Percentiles rank a stretch among this genome's conserved stretches.
Evolutionary conservation across 1,140 invertebrate species (phyloP).

Genomic region (Vanessa atalanta): DNA sequence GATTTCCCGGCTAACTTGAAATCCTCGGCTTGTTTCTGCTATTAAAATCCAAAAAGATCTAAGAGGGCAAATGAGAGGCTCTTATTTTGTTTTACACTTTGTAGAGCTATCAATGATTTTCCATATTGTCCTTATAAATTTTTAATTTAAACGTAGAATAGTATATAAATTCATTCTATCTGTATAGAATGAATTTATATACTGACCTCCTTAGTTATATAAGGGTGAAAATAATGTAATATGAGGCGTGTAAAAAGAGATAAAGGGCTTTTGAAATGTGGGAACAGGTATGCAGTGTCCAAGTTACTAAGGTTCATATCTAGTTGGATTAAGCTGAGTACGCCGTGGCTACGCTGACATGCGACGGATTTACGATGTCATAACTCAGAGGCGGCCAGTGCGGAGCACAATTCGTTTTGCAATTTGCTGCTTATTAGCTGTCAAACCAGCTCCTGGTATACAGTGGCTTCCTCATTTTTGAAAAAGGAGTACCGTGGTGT

Average conservation of each 20-base stretch:
- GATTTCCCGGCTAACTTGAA: no score
- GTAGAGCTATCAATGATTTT: no score
- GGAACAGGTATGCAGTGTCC: not conserved
- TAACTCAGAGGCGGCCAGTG: slow-evolving; percentile 39
- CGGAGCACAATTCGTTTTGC: slow-evolving; percentile 20
- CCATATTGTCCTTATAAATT: no score
- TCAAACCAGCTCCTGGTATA: slow-evolving; percentile 3
- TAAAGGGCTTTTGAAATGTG: slow-evolving; percentile 4
- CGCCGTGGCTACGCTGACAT: slow-evolving; percentile 34
- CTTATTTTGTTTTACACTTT: no score
- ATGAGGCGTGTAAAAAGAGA: not conserved
- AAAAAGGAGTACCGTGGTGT: not conserved
- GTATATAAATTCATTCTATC: no score
- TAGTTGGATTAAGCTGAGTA: slow-evolving; percentile 38
- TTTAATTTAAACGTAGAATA: no score
- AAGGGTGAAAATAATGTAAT: not conserved
- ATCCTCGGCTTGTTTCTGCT: no score
- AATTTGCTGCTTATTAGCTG: slow-evolving; percentile 32
- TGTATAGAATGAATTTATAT: no score
- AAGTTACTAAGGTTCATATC: slow-evolving; percentile 10
- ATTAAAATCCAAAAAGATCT: no score
- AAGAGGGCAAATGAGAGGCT: no score
- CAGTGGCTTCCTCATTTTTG: not conserved
- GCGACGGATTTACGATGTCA: slow-evolving; percentile 46
- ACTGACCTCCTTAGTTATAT: no score